phyloP scores from a whole-genome alignment of 2,888 invertebrate genomes.

The Scaptomyza polygonia region DNA sequence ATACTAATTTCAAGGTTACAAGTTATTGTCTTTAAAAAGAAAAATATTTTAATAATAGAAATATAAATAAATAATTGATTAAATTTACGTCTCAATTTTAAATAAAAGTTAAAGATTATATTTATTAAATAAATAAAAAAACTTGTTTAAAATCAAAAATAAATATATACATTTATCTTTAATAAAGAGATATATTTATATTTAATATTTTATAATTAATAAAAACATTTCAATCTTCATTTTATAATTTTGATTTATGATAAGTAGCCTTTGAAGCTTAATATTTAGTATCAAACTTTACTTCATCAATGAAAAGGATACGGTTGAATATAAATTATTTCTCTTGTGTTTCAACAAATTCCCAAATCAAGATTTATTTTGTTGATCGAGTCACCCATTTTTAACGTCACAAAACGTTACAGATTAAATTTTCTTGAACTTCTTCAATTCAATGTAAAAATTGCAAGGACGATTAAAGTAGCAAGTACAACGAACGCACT shows the following conservation, averaged over 20 bases:
- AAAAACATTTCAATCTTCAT: no score
- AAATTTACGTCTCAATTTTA: neutral
- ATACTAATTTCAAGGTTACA: neutral
- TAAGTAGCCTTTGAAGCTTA: no score
- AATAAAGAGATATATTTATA: no score
- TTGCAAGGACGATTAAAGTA: slow-evolving; percentile 7
- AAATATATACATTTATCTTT: no score
- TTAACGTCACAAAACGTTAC: neutral
- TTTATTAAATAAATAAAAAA: neutral
- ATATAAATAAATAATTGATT: neutral
- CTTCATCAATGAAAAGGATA: no score
- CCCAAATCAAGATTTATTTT: neutral
- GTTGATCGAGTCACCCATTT: no score
- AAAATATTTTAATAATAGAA: neutral
- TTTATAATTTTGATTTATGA: no score
- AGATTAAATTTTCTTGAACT: neutral
- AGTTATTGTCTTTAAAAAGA: neutral
- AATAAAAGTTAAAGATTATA: neutral
- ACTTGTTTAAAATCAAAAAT: neutral
- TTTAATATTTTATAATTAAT: no score
- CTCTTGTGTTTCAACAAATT: neutral
- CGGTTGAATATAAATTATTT: neutral
- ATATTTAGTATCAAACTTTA: no score
- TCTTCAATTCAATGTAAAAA: slow-evolving; percentile 8
- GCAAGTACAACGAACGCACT: neutral